phyloP scores from a whole-genome alignment of 1,140 invertebrate species.

The Achroia grisella region DNA sequence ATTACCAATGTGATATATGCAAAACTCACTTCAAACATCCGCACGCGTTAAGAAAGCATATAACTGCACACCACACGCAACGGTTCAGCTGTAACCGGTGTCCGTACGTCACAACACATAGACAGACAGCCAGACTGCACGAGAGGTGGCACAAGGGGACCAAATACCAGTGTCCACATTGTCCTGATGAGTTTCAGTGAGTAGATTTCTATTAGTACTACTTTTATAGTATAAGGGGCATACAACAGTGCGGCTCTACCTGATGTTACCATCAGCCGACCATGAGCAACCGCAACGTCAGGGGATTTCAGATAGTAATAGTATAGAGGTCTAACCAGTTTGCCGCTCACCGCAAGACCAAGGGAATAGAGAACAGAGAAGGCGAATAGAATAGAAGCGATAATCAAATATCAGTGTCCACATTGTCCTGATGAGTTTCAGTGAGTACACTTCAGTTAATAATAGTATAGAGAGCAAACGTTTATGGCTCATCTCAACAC shows the following conservation, averaged over 20 bases:
- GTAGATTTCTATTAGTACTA: conserved; percentile 21
- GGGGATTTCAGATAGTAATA: too few species aligned
- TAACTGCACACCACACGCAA: conserved; percentile 51
- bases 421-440: conserved; percentile 51
- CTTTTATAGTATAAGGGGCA: too few species aligned
- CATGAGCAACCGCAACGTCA: too few species aligned
- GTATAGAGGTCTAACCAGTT: too few species aligned
- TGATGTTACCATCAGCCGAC: too few species aligned
- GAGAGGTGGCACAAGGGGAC: conserved; percentile 56
- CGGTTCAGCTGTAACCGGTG: conserved; percentile 53
- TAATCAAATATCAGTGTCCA: conserved; percentile 51
- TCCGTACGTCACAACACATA: conserved; percentile 44
- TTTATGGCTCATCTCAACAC: too few species aligned
- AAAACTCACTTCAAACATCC: conserved; percentile 49
- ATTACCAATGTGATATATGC: conserved; percentile 43
- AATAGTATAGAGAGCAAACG: too few species aligned
- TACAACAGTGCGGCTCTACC: too few species aligned
- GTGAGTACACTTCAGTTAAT: conserved; percentile 34
- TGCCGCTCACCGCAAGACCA: too few species aligned
- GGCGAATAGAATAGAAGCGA: too few species aligned
- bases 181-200: conserved; percentile 51
- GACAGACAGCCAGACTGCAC: conserved; percentile 48
- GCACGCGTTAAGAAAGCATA: conserved; percentile 46
- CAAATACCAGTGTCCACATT: conserved; percentile 53
- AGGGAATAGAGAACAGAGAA: too few species aligned